Evolutionary conservation across 2,888 invertebrate species (phyloP).

Genomic region (Eulithis prunata): DNA sequence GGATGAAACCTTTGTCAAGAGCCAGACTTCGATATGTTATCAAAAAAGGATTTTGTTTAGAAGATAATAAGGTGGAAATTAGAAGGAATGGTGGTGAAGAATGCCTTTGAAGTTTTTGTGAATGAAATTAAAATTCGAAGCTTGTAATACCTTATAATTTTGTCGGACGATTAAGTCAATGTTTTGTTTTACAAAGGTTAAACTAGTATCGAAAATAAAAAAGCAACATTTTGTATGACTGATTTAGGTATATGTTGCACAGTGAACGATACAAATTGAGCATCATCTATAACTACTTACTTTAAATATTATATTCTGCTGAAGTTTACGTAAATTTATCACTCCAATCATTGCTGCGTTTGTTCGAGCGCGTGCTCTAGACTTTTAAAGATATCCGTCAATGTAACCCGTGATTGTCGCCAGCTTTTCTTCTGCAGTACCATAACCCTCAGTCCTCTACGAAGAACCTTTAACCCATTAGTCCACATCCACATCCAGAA

Average conservation of each 20-base stretch:
- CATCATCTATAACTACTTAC: too few relatives aligned
- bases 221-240: too few relatives aligned
- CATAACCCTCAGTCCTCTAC: conserved; percentile 4
- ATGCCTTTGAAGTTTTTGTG: conserved; percentile 32
- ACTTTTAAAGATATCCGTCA: too few relatives aligned
- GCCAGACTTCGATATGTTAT: conserved; percentile 1
- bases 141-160: conserved; percentile 13
- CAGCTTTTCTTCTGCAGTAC: background rate
- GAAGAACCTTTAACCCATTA: conserved; percentile 54
- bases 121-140: conserved; percentile 25
- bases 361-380: too few relatives aligned
- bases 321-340: too few relatives aligned
- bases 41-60: conserved; percentile 5
- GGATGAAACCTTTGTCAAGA: conserved; percentile 31
- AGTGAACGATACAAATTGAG: too few relatives aligned
- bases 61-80: conserved; percentile 5
- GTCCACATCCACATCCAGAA: conserved; percentile 56
- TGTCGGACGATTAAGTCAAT: conserved; percentile 1
- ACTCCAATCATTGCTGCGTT: too few relatives aligned
- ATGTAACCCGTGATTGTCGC: too few relatives aligned
- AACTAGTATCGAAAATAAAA: too few relatives aligned
- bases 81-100: background rate
- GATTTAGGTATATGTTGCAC: too few relatives aligned
- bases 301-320: too few relatives aligned
- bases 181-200: background rate